A percentile compares a stretch with the other conserved stretches of the same genome.
phyloP scores from a whole-genome alignment of 2,113 vertebrate genomes.

The Labrus mixtus region DNA sequence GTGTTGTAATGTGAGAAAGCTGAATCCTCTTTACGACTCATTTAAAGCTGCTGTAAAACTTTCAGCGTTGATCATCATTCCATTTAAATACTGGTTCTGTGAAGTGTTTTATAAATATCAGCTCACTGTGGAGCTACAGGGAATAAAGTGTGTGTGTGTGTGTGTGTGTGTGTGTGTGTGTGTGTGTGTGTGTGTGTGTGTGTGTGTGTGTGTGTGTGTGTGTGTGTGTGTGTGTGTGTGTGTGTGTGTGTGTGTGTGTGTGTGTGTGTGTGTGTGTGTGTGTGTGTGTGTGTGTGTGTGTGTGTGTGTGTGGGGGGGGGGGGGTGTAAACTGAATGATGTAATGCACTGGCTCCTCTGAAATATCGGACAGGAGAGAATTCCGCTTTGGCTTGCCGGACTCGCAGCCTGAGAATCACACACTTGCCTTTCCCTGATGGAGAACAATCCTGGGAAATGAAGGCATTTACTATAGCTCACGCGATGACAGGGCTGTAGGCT shows the following conservation, averaged over 20 bases:
- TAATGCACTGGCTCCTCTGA: constrained; percentile 42
- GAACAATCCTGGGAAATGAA: constrained; percentile 75
- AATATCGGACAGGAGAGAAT: constrained; percentile 36
- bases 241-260: too few species aligned
- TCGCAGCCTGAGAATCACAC: constrained; percentile 59
- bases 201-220: too few species aligned
- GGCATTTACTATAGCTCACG: constrained; percentile 56
- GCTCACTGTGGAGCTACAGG: constrained; percentile 35
- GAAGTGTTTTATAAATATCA: constrained; percentile 36
- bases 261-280: too few species aligned
- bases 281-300: too few species aligned
- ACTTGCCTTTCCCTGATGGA: constrained; percentile 17
- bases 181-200: too few species aligned
- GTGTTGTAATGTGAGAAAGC: not conserved
- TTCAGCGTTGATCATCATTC: not conserved
- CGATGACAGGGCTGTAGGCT: constrained; percentile 25
- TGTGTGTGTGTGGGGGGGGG: too few species aligned
- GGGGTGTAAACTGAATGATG: constrained; percentile 55
- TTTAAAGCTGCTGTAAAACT: not conserved
- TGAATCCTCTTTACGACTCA: not conserved
- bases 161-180: too few species aligned
- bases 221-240: too few species aligned
- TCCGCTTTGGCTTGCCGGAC: constrained; percentile 24
- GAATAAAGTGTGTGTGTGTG: not conserved
- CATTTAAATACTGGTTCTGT: not conserved